Conservation (phyloP, 2,797 vertebrate genomes). For the Parauchenoglanis punctatus region DNA sequence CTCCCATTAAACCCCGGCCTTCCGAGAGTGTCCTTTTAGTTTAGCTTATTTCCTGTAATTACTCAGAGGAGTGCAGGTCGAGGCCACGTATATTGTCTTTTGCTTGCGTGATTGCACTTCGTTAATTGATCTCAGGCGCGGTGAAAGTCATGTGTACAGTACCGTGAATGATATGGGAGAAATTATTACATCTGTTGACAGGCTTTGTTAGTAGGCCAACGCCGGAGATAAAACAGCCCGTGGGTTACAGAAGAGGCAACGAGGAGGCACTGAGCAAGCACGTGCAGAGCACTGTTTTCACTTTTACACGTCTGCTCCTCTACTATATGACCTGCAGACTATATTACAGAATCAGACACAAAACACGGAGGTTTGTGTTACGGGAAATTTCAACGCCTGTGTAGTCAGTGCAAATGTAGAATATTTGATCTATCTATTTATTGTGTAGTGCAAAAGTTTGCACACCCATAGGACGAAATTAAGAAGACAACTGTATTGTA, state of each 20-base stretch:
- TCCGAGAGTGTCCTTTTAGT: constrained; percentile 46
- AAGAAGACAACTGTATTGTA: neutral
- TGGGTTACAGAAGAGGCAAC: constrained; percentile 29
- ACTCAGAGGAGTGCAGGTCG: constrained; percentile 48
- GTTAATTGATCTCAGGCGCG: constrained; percentile 51
- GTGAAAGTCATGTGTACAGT: constrained; percentile 12
- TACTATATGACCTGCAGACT: neutral
- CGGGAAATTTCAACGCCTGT: neutral
- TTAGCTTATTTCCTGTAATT: constrained; percentile 57
- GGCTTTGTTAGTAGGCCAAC: constrained; percentile 26
- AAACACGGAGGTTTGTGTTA: neutral
- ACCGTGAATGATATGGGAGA: constrained; percentile 38
- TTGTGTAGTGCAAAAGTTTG: neutral
- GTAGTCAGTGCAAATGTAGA: neutral
- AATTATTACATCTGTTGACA: constrained; percentile 48
- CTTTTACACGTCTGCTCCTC: neutral
- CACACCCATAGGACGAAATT: neutral
- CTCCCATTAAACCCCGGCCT: constrained; percentile 47
- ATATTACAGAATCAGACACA: neutral
- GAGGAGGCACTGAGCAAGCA: constrained; percentile 12
- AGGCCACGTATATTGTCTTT: constrained; percentile 42
- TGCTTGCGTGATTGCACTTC: constrained; percentile 37
- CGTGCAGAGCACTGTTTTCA: neutral
- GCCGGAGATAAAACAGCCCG: constrained; percentile 25
- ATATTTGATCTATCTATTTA: neutral